Evolutionary conservation across 2,888 invertebrate species (phyloP).

Genomic region (Pollenia angustigena): DNA sequence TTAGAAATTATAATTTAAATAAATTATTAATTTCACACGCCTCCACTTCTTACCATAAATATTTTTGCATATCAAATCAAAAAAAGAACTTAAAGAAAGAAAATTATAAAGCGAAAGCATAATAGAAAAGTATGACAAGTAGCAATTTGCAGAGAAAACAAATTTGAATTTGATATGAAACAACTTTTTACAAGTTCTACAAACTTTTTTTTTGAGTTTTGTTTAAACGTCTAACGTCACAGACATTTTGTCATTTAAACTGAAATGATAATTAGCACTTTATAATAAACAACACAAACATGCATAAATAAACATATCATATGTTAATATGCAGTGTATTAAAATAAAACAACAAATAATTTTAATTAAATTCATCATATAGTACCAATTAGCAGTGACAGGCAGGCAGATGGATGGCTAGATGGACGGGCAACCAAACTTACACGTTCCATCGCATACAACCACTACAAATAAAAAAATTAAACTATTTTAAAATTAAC

Average conservation of each 20-base stretch:
- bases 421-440: not conserved
- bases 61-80: not conserved
- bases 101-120: not conserved
- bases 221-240: constrained; percentile 47
- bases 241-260: constrained; percentile 68
- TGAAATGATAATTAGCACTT: constrained; percentile 69
- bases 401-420: not conserved
- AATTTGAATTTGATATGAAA: not conserved
- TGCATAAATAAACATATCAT: constrained; percentile 5
- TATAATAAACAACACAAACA: constrained; percentile 44
- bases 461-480: not conserved
- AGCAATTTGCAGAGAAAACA: not conserved
- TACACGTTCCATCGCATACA: not conserved
- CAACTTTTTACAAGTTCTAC: constrained; percentile 4
- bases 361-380: constrained; percentile 53
- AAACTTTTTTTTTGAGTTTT: constrained; percentile 24
- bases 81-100: not conserved
- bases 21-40: constrained; percentile 24
- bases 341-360: constrained; percentile 24
- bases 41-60: not conserved
- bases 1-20: no score
- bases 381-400: constrained; percentile 63
- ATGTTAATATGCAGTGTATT: not conserved
- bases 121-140: constrained; percentile 11
- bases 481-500: not conserved